Percentiles rank a stretch among this genome's conserved stretches.
Evolutionary conservation across 2,888 invertebrate species (phyloP).

Genomic region (Drymonia ruficornis): DNA sequence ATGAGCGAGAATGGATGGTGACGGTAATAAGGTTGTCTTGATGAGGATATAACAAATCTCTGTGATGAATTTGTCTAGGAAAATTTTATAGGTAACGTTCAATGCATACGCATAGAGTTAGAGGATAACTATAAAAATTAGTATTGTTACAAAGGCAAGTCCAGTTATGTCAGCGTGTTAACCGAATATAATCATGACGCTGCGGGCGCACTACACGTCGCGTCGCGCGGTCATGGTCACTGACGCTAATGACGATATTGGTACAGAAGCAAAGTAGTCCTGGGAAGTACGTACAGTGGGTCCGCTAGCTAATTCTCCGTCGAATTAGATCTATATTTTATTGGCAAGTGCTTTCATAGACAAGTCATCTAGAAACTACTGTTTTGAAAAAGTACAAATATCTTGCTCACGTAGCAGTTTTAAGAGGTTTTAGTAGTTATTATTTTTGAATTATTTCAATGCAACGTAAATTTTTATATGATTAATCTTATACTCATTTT

Average conservation of each 20-base stretch:
- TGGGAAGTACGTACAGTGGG: conserved; percentile 61
- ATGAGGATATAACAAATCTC: conserved; percentile 74
- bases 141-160: conserved; percentile 53
- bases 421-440: conserved; percentile 65
- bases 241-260: conserved; percentile 41
- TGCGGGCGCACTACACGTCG: background rate
- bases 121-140: conserved; percentile 45
- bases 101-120: conserved; percentile 64
- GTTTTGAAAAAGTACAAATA: conserved; percentile 78
- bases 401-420: conserved; percentile 79
- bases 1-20: conserved; percentile 70
- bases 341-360: conserved; percentile 56
- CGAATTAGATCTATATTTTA: conserved; percentile 60
- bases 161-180: conserved; percentile 38
- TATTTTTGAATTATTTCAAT: conserved; percentile 51
- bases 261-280: conserved; percentile 45
- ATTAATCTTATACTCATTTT: conserved; percentile 74
- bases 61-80: conserved; percentile 80
- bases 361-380: conserved; percentile 49
- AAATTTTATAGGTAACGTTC: conserved; percentile 63
- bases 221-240: conserved; percentile 39
- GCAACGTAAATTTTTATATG: conserved; percentile 55
- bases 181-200: conserved; percentile 58
- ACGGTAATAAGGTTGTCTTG: conserved; percentile 63
- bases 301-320: conserved; percentile 60